Evolutionary conservation across 2,113 vertebrate genomes (phyloP).

Genomic region (Cryptomyrus ogoouensis): DNA sequence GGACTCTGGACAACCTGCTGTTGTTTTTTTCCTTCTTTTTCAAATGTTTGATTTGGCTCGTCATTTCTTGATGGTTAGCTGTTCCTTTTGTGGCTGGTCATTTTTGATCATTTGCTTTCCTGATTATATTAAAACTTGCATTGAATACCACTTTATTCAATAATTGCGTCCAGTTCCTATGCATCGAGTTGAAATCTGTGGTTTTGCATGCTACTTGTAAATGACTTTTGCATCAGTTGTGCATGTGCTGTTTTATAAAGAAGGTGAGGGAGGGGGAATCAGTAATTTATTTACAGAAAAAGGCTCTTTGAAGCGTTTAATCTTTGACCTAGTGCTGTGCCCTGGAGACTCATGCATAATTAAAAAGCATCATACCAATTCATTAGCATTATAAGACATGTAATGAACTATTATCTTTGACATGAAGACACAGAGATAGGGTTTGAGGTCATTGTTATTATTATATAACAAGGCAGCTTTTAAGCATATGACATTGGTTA

Average conservation of each 20-base stretch:
- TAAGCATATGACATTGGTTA: not conserved
- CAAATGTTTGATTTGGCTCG: not conserved
- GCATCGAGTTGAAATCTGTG: not conserved
- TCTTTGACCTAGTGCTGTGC: not conserved
- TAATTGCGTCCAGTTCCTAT: not conserved
- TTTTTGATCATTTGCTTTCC: not conserved
- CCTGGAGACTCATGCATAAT: not conserved
- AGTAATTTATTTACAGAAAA: not conserved
- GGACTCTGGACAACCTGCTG: not conserved
- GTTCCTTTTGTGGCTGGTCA: not conserved
- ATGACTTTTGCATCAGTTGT: not conserved
- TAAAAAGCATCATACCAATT: not conserved
- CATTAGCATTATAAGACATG: not conserved
- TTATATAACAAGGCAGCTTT: not conserved
- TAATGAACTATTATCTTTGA: not conserved
- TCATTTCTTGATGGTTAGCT: not conserved
- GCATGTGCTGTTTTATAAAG: not conserved
- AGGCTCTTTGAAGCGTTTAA: not conserved
- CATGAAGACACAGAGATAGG: not conserved
- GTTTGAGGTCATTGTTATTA: not conserved
- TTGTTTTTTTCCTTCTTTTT: not conserved
- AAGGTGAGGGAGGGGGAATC: not conserved
- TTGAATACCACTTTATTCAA: not conserved
- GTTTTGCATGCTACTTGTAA: not conserved
- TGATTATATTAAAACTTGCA: not conserved